Evolutionary conservation across 2,888 invertebrate species (phyloP).

Genomic region (Mamestra brassicae): DNA sequence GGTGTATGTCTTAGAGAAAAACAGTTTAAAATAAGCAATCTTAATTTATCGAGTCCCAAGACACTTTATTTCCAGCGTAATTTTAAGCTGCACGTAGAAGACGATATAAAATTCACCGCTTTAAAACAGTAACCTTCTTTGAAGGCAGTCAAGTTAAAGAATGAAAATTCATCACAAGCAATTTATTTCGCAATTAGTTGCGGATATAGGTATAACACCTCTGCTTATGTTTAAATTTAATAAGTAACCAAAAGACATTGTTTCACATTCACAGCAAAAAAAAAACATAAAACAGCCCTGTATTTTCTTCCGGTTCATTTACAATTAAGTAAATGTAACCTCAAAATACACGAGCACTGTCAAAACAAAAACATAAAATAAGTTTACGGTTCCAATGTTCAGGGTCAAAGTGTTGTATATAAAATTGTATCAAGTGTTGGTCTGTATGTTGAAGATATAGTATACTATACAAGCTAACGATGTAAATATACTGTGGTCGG

Average conservation of each 20-base stretch:
- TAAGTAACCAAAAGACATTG: neutral
- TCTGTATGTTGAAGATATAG: conserved; percentile 21
- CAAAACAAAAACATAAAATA: conserved; percentile 66
- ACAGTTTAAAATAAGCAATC: neutral
- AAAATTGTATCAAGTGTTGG: conserved; percentile 16
- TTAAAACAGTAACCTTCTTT: neutral
- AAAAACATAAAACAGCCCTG: neutral
- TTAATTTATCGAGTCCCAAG: neutral
- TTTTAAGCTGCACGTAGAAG: neutral
- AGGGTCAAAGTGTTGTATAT: conserved; percentile 15
- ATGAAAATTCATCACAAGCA: too few relatives aligned
- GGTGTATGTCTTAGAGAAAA: neutral
- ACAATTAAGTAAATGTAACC: conserved; percentile 45
- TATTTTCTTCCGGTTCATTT: conserved; percentile 30
- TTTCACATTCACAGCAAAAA: neutral
- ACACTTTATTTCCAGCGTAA: neutral
- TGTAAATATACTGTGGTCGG: too few relatives aligned
- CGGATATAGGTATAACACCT: too few relatives aligned
- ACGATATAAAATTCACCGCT: neutral
- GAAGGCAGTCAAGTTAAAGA: too few relatives aligned
- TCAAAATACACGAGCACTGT: conserved; percentile 40
- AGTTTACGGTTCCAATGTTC: conserved; percentile 33
- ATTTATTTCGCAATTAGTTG: too few relatives aligned
- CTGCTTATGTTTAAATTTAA: too few relatives aligned
- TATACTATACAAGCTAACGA: too few relatives aligned